Percentiles rank a stretch among this genome's conserved stretches.
Conservation (phyloP, 2,888 invertebrate genomes). For the Agrotis clavis region DNA sequence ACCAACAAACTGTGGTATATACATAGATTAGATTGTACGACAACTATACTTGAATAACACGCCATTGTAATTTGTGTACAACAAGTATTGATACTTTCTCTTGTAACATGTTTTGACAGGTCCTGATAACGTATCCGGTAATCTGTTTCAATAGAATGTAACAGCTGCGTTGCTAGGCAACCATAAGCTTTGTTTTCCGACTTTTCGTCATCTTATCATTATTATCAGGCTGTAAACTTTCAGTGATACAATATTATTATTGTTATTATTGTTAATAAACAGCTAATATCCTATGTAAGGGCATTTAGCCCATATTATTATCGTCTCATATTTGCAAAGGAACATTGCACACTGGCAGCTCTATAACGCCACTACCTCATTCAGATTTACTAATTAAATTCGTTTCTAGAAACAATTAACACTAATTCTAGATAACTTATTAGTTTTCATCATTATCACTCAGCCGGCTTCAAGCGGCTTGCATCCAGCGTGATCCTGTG, state of each 20-base stretch:
- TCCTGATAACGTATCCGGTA: conserved; percentile 44
- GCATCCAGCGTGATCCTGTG: too few relatives aligned
- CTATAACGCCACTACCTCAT: neutral
- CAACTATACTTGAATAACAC: neutral
- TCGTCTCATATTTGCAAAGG: too few relatives aligned
- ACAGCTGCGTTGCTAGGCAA: conserved; percentile 37
- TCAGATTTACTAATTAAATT: neutral
- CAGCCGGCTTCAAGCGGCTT: too few relatives aligned
- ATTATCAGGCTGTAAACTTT: neutral
- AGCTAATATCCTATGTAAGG: too few relatives aligned
- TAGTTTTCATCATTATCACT: too few relatives aligned
- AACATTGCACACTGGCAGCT: neutral
- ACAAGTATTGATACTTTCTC: conserved; percentile 26
- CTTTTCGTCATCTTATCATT: neutral
- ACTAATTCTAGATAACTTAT: too few relatives aligned
- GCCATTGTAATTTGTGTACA: conserved; percentile 7
- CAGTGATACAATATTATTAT: neutral
- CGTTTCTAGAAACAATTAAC: neutral
- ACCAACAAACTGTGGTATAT: conserved; percentile 14
- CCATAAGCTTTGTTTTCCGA: conserved; percentile 6
- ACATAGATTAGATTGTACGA: conserved; percentile 19
- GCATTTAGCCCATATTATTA: too few relatives aligned
- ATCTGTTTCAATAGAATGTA: conserved; percentile 36
- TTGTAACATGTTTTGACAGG: conserved; percentile 29
- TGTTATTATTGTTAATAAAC: too few relatives aligned